These are phyloP conservation scores for Brachionus rotundiformis DNA, from an alignment of 1,140 invertebrate species.

Conservation along the genomic window DNA sequence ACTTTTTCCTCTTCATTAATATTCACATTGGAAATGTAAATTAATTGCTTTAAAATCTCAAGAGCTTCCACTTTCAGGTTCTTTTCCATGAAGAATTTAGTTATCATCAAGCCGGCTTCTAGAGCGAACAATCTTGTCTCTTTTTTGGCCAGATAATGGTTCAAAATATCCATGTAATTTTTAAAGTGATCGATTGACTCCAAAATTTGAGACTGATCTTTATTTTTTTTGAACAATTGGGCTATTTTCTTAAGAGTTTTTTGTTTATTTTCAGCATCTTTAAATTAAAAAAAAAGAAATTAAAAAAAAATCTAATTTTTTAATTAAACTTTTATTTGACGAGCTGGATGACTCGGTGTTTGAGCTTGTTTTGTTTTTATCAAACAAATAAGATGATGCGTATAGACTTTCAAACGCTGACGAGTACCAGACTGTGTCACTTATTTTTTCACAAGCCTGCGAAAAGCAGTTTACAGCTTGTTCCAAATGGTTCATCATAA, in stretches of 20 bases:
- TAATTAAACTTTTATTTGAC: neutral
- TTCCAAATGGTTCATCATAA: conserved; percentile 26
- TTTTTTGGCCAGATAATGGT: neutral
- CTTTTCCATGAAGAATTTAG: conserved; percentile 34
- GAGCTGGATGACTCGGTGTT: neutral
- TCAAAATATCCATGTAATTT: conserved; percentile 27
- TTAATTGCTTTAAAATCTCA: neutral
- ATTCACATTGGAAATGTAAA: conserved; percentile 20
- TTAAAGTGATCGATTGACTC: neutral
- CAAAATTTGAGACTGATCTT: neutral
- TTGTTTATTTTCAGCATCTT: neutral
- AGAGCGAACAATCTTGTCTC: neutral
- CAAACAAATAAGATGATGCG: conserved; percentile 16
- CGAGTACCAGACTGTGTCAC: neutral
- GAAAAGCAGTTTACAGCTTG: neutral
- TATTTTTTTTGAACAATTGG: neutral
- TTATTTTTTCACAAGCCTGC: neutral
- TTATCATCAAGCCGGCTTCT: conserved; percentile 16
- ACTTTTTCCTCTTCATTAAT: conserved; percentile 32
- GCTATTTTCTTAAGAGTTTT: neutral
- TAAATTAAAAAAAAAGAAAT: neutral
- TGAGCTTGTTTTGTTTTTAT: neutral
- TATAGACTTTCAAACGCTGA: conserved; percentile 18
- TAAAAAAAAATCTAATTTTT: neutral
- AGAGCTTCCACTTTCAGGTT: neutral